Evolutionary conservation across 2,888 invertebrate genomes (phyloP).

Genomic region (Saturnia pavonia): DNA sequence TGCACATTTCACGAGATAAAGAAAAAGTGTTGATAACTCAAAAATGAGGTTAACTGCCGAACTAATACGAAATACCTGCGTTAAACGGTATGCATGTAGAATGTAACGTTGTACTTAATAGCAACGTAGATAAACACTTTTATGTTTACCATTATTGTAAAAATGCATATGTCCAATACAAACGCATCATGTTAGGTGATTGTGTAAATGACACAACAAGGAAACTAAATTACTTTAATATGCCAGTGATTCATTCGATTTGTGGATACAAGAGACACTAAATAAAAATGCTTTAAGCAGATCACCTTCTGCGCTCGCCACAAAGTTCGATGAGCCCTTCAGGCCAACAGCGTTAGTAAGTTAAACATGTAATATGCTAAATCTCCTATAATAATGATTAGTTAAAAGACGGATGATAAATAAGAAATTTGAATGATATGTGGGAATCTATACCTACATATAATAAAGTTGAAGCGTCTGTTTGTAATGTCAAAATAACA

Average conservation of each 20-base stretch:
- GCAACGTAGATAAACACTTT: background rate
- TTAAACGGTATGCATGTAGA: background rate
- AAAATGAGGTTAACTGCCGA: slow-evolving; percentile 12
- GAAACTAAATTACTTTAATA: background rate
- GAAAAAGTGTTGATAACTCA: slow-evolving; percentile 3
- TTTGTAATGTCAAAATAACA: too few species aligned
- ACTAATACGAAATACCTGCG: slow-evolving; percentile 11
- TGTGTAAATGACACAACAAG: background rate
- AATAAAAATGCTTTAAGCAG: too few species aligned
- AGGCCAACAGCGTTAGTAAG: too few species aligned
- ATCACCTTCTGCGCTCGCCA: too few species aligned
- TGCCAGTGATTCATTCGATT: background rate
- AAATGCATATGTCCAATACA: background rate
- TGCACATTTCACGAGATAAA: background rate
- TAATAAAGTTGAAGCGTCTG: too few species aligned
- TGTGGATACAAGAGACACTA: background rate
- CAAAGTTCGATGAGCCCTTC: too few species aligned
- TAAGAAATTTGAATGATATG: too few species aligned
- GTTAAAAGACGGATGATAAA: too few species aligned
- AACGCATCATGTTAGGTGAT: background rate
- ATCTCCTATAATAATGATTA: background rate
- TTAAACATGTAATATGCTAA: background rate
- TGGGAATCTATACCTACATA: too few species aligned
- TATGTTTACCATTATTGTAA: background rate
- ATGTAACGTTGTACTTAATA: background rate